Evolutionary conservation across 2,113 vertebrate genomes (phyloP).

Genomic region (Mobula hypostoma): DNA sequence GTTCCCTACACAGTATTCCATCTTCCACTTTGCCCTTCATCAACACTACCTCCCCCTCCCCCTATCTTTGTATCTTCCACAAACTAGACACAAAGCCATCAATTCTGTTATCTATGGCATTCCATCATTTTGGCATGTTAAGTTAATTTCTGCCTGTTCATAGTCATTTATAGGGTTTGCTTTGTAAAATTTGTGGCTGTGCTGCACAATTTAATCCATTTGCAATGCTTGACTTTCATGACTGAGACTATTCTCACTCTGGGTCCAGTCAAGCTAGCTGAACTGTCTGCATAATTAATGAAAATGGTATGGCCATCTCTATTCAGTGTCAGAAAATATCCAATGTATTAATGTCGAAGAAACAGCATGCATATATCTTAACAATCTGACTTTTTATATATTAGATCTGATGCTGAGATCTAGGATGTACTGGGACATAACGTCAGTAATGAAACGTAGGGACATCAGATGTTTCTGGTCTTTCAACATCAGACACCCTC

Average conservation of each 20-base stretch:
- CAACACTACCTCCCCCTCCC: no score
- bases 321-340: neutral
- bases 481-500: no score
- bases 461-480: no score
- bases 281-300: neutral
- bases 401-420: no score
- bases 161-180: neutral
- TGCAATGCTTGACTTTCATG: neutral
- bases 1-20: no score
- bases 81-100: no score
- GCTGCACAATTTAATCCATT: neutral
- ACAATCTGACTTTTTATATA: neutral
- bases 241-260: neutral
- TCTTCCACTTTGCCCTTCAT: no score
- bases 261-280: neutral
- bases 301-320: neutral
- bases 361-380: neutral
- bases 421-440: no score
- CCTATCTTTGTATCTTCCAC: no score
- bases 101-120: no score
- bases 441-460: no score
- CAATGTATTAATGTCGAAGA: neutral
- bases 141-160: neutral
- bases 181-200: neutral
- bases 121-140: neutral